Base-by-base conservation (phyloP, 37 sponge, comb jelly and placozoan genomes). In the Tethya wilhelma region DNA sequence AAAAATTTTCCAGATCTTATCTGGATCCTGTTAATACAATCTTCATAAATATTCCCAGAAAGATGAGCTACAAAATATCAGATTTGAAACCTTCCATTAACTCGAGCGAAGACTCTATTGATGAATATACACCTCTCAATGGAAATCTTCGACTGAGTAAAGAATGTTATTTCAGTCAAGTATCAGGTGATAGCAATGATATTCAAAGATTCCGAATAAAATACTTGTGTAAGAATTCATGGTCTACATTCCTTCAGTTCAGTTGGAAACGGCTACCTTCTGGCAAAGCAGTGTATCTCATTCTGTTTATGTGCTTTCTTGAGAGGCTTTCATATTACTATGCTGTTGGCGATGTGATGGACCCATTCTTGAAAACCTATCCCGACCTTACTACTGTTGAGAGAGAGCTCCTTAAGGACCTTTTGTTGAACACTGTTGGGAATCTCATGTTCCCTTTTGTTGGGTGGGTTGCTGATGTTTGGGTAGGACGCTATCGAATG, bases 381-480 rank as follows among this genome's bases (percentile, higher is more conserved):
- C n/a, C n/a, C n/a, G n/a, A n/a, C n/a, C n/a, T n/a, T n/a, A n/a
- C n/a, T n/a, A n/a, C n/a, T n/a, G n/a, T n/a, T n/a, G n/a, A n/a
- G n/a, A n/a, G n/a, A n/a, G n/a, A n/a, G n/a, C n/a, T 74, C n/a
- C 11, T 56, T 5, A 20, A 17, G 38, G 19, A 22, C 34, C 2
- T 55, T 14, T 33, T 56, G 25, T 38, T 56, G n/a, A 32, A 74
- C 39, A 33, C 32, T 3, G 20, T 53, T 7, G 75, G 34, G 2
- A 17, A 74, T 4, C 55, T 74, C 19, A 33, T 56, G 23, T 74
- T 57, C 59, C 75, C 75, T 4, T 34, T 74, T 31, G n/a, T 33
- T 14, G 75, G 75, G 56, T 74, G 75, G 75, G 31, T 74, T 2
- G 75, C 75, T 17, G 75, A 74, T 38, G 57, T 34, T 33, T 36